Percentiles rank a stretch among this genome's conserved stretches.
Conservation (phyloP, 2,797 vertebrate species). For the Anabacerthia variegaticeps region DNA sequence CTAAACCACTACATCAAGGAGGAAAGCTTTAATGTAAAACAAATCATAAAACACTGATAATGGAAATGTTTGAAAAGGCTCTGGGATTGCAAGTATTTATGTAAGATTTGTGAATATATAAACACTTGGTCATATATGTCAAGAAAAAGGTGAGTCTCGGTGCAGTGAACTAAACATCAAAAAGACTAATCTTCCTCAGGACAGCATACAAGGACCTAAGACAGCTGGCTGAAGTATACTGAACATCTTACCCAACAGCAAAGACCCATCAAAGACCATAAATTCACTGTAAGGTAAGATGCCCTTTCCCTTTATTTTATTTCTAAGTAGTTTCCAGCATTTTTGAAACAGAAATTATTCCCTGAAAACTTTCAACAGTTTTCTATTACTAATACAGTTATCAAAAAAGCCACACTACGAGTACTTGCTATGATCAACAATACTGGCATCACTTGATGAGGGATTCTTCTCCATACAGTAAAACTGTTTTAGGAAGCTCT, state of each 20-base stretch:
- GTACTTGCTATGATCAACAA: background rate
- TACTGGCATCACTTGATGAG: background rate
- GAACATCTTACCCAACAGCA: background rate
- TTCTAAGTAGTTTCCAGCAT: background rate
- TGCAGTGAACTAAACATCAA: background rate
- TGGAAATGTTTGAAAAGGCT: slow-evolving; percentile 3
- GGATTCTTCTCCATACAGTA: background rate
- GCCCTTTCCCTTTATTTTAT: background rate
- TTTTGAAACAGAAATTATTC: background rate
- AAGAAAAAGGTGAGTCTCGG: slow-evolving; percentile 13
- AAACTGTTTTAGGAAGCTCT: background rate
- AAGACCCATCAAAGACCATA: background rate
- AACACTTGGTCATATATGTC: background rate
- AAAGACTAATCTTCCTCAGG: background rate
- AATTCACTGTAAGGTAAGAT: background rate
- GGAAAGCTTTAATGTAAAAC: slow-evolving; percentile 3
- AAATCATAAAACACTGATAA: slow-evolving; percentile 31
- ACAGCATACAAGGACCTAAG: background rate
- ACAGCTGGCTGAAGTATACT: background rate
- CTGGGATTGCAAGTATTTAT: background rate
- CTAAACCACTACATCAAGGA: background rate
- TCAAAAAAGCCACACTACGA: background rate
- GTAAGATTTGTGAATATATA: background rate
- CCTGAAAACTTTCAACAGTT: background rate
- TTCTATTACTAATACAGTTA: background rate